These are phyloP conservation scores for Trachelus stipa DNA, from an alignment of 2,888 invertebrate genomes.

Conservation along the genomic window DNA sequence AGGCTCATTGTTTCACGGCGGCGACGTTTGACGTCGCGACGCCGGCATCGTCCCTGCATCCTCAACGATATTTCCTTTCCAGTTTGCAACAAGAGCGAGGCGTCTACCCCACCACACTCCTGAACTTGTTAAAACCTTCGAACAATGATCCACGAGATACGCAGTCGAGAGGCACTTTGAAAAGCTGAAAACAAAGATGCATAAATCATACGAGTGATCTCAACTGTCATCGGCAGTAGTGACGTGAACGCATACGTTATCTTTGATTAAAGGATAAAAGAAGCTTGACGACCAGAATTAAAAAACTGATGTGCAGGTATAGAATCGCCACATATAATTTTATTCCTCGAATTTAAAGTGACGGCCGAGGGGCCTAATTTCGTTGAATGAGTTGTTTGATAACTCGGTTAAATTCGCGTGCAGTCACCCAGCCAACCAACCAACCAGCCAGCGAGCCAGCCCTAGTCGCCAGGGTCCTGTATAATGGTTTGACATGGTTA, in stretches of 20 bases:
- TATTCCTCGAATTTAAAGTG: constrained; percentile 63
- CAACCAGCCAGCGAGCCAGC: constrained; percentile 35
- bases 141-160: neutral
- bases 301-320: neutral
- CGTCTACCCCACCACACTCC: neutral
- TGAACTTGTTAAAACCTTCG: neutral
- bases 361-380: constrained; percentile 59
- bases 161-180: neutral
- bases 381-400: constrained; percentile 66
- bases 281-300: neutral
- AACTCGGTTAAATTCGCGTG: constrained; percentile 62
- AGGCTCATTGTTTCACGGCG: constrained; percentile 56
- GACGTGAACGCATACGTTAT: neutral
- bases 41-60: constrained; percentile 56
- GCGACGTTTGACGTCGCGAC: constrained; percentile 57
- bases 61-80: constrained; percentile 59
- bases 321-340: constrained; percentile 49
- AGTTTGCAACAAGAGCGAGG: neutral
- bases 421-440: constrained; percentile 26
- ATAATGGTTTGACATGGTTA: constrained; percentile 65
- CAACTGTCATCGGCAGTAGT: neutral
- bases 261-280: neutral
- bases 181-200: neutral
- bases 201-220: neutral
- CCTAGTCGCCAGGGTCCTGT: constrained; percentile 50